A percentile compares a stretch with the other conserved stretches of the same genome.
phyloP scores from a whole-genome alignment of 1,140 invertebrate species.

The Melipona quadrifasciata region DNA sequence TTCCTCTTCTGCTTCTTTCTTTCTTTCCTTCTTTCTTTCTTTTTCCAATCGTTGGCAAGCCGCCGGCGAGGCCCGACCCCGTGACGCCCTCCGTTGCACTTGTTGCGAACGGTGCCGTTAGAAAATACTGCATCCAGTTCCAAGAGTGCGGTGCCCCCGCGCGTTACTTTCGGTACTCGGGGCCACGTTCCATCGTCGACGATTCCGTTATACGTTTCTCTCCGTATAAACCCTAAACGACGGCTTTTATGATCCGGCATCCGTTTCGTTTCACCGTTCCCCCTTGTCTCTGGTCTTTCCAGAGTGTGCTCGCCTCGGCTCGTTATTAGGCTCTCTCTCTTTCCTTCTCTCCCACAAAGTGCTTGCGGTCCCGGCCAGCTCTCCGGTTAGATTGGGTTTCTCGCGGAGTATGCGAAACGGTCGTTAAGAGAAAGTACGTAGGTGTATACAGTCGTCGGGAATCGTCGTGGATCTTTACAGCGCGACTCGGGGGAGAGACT shows the following conservation, averaged over 20 bases:
- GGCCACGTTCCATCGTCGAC: slow-evolving; percentile 28
- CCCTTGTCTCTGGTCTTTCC: slow-evolving; percentile 11
- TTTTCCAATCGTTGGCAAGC: neutral
- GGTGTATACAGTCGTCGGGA: slow-evolving; percentile 39
- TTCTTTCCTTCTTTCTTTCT: neutral
- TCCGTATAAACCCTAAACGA: slow-evolving; percentile 60
- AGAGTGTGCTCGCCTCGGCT: neutral
- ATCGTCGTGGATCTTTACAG: slow-evolving; percentile 42
- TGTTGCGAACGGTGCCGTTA: slow-evolving; percentile 33
- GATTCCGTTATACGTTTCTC: slow-evolving; percentile 62
- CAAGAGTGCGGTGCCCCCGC: neutral
- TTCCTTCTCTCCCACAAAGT: neutral
- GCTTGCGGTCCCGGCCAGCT: neutral
- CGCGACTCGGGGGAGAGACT: neutral
- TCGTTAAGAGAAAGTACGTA: slow-evolving; percentile 49
- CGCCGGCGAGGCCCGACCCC: neutral
- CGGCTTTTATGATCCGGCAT: slow-evolving; percentile 49
- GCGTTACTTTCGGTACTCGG: slow-evolving; percentile 43
- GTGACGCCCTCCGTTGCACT: neutral
- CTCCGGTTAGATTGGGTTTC: slow-evolving; percentile 24
- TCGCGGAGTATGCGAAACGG: slow-evolving; percentile 43
- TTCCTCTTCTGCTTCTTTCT: neutral
- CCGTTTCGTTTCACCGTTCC: slow-evolving; percentile 1
- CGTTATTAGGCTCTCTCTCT: slow-evolving; percentile 25
- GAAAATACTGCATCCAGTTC: slow-evolving; percentile 17